phyloP scores from a whole-genome alignment of 1,140 invertebrate species.

The Augochlora pura region DNA sequence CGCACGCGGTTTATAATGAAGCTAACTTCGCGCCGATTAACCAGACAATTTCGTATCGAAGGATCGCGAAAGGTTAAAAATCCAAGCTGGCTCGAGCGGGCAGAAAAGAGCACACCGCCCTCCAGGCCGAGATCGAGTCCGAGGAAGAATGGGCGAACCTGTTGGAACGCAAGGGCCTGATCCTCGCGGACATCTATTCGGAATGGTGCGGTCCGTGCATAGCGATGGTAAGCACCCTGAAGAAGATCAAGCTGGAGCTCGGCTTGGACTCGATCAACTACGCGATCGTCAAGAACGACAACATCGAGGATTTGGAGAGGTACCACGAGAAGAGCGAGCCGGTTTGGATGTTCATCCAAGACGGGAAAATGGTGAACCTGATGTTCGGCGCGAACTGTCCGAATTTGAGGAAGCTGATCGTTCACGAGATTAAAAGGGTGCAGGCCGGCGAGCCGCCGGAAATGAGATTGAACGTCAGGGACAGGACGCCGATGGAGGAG shows the following conservation, averaged over 20 bases:
- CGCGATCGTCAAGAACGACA: constrained; percentile 87
- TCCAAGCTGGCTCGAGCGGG: constrained; percentile 43
- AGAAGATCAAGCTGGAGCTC: constrained; percentile 92
- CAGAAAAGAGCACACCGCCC: constrained; percentile 83
- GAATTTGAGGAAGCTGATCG: constrained; percentile 85
- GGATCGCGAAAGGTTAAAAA: constrained; percentile 14
- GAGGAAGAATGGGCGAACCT: constrained; percentile 92
- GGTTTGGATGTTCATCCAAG: constrained; percentile 92
- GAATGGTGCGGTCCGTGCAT: constrained; percentile 94
- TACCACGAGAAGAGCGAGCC: constrained; percentile 93
- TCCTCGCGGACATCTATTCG: constrained; percentile 92
- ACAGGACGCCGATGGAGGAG: constrained; percentile 47
- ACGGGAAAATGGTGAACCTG: constrained; percentile 89
- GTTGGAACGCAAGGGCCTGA: constrained; percentile 86
- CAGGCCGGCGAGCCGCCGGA: constrained; percentile 47
- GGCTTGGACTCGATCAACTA: constrained; percentile 89
- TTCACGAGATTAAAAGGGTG: constrained; percentile 85
- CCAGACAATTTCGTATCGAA: no score
- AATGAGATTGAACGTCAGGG: constrained; percentile 20
- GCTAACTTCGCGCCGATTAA: no score
- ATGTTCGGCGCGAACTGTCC: constrained; percentile 92
- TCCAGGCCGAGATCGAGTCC: constrained; percentile 87
- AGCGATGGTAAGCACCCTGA: constrained; percentile 90
- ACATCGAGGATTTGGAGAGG: constrained; percentile 86
- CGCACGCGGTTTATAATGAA: no score